phyloP scores from a whole-genome alignment of 2,888 invertebrate species.

The Polyploca ridens region DNA sequence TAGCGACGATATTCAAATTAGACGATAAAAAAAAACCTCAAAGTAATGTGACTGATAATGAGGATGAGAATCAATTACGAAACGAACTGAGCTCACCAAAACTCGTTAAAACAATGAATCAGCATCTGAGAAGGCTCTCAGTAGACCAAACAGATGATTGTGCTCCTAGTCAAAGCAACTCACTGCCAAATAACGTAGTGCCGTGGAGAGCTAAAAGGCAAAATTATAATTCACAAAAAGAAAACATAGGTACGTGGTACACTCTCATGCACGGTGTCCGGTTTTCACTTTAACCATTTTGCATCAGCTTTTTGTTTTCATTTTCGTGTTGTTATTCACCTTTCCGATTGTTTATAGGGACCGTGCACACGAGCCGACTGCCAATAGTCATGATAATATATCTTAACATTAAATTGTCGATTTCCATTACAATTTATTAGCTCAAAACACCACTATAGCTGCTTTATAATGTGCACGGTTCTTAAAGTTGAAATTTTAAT shows the following conservation, averaged over 20 bases:
- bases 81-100: slow-evolving; percentile 78
- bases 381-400: neutral
- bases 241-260: slow-evolving; percentile 79
- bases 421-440: too few species aligned
- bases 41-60: slow-evolving; percentile 40
- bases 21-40: slow-evolving; percentile 52
- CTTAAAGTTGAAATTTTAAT: neutral
- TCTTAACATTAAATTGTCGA: too few species aligned
- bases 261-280: slow-evolving; percentile 77
- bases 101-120: slow-evolving; percentile 75
- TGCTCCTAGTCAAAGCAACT: slow-evolving; percentile 76
- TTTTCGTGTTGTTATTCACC: slow-evolving; percentile 33
- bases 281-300: slow-evolving; percentile 76
- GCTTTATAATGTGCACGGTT: neutral
- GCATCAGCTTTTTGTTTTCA: slow-evolving; percentile 62
- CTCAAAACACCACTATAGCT: too few species aligned
- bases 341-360: slow-evolving; percentile 22
- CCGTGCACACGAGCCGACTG: neutral
- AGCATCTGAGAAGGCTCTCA: slow-evolving; percentile 74
- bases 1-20: slow-evolving; percentile 86
- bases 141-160: slow-evolving; percentile 67
- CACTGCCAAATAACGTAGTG: slow-evolving; percentile 75
- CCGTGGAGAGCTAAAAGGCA: slow-evolving; percentile 81
- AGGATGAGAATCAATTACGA: slow-evolving; percentile 52
- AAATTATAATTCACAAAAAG: slow-evolving; percentile 76